These are phyloP conservation scores for Embidobia sp. DNA, from an alignment of 2,888 invertebrate genomes.

Conservation along the genomic window DNA sequence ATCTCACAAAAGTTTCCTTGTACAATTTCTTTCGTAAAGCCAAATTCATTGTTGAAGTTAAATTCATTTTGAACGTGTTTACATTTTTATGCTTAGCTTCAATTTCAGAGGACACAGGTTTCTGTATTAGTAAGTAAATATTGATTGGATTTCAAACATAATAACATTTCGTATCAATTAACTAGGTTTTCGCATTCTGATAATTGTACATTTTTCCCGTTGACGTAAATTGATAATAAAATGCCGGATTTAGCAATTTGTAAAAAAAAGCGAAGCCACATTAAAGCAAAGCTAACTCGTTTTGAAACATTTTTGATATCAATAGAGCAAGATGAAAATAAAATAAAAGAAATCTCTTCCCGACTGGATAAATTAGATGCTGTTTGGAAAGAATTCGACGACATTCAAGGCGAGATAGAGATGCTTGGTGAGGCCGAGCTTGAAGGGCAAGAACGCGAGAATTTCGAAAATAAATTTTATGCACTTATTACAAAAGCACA, in stretches of 20 bases:
- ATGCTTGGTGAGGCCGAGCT: background rate
- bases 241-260: background rate
- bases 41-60: too few species aligned
- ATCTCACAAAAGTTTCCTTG: too few species aligned
- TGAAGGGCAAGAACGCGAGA: background rate
- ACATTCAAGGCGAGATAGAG: background rate
- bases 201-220: too few species aligned
- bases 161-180: too few species aligned
- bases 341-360: slow-evolving; percentile 6
- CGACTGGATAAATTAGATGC: background rate
- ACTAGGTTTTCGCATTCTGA: too few species aligned
- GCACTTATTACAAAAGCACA: slow-evolving; percentile 1
- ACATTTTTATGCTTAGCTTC: too few species aligned
- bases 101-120: too few species aligned
- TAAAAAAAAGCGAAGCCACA: background rate
- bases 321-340: background rate
- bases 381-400: slow-evolving; percentile 2
- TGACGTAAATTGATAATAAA: too few species aligned
- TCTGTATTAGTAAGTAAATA: too few species aligned
- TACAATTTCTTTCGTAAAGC: too few species aligned
- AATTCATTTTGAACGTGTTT: too few species aligned
- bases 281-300: background rate
- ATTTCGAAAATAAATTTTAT: slow-evolving; percentile 9
- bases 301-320: background rate
- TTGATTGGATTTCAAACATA: too few species aligned